A percentile compares a stretch with the other conserved stretches of the same genome.
These are phyloP conservation scores for Schizotus pectinicornis DNA, from an alignment of 2,888 invertebrate species.

Conservation along the genomic window DNA sequence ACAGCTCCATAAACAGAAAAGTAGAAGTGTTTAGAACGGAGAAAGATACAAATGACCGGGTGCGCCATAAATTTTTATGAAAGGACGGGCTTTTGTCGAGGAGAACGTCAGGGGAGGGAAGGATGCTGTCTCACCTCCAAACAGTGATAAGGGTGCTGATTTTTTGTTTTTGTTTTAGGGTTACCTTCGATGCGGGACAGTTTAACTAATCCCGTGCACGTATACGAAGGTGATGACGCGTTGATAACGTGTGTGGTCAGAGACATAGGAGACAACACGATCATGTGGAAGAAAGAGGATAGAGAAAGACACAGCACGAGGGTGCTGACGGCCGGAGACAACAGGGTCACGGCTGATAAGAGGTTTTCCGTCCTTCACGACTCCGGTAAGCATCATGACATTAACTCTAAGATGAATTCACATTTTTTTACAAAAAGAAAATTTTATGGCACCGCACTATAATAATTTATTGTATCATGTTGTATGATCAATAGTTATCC, in stretches of 20 bases:
- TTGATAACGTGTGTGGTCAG: constrained; percentile 81
- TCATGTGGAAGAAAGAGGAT: constrained; percentile 77
- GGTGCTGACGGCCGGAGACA: constrained; percentile 77
- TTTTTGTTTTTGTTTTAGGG: constrained; percentile 42
- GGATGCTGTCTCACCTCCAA: background rate
- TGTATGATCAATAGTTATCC: too few species aligned
- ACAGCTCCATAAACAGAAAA: constrained; percentile 42
- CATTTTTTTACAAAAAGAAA: too few species aligned
- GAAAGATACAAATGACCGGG: constrained; percentile 41
- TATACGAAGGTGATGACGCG: constrained; percentile 77
- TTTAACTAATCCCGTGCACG: constrained; percentile 62
- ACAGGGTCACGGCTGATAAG: constrained; percentile 76
- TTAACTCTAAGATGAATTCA: too few species aligned
- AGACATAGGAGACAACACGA: constrained; percentile 72
- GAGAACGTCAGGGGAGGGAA: background rate
- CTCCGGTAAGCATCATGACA: constrained; percentile 65
- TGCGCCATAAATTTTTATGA: constrained; percentile 37
- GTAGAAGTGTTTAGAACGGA: constrained; percentile 38
- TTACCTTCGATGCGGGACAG: constrained; percentile 60
- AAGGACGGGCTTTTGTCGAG: constrained; percentile 5
- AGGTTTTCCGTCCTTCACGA: constrained; percentile 78
- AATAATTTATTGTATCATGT: too few species aligned
- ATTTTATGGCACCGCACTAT: background rate
- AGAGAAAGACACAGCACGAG: constrained; percentile 62
- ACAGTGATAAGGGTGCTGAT: constrained; percentile 13